Base-by-base conservation (phyloP, 2,888 invertebrate species). In the Melanargia galathea region DNA sequence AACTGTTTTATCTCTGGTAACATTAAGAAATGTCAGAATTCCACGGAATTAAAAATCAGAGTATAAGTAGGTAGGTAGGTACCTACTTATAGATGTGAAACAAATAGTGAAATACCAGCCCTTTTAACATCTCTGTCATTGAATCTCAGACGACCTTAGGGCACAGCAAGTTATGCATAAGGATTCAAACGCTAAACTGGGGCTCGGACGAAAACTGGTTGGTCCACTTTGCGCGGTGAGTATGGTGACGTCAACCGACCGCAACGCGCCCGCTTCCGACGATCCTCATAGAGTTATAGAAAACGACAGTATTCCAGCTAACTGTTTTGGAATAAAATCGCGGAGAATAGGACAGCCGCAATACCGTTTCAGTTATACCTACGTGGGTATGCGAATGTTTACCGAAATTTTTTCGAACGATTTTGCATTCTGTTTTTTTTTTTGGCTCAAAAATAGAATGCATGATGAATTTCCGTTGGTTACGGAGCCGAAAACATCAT, bases 171-270 rank as follows among this genome's bases (percentile, higher is more conserved):
- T 81, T 90, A 89, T 90, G 88, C 87, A 87, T 87, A 87, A 84
- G 88, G 84, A 87, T 87, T 87, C 86, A 88, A 89, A 86, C 80
- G 79, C 83, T 83, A 83, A 90, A 86, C 86, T 86, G 84, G 85
- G 79, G 83, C 84, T 83, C 74, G 69, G 73, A 76, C 77, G 81
- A 82, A 83, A 89, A 90, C 87, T 86, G 85, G 90, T 90, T 68
- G 71, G 80, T 69, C 78, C 73, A 80, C 81, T 82, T 73, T 73
- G 75, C 65, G 63, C 54, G 75, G 67, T 90, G 88, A 89, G 75
- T 64, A 63, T 52, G 75, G 67, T 90, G 88, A 89, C 90, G 90
- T 88, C 89, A 89, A 66, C 67, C 66, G 63, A 60, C 69, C 80
- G 75, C 79, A 78, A 80, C 82, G 80, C 81, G 80, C 72, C 69